These are phyloP conservation scores for Lethenteron camtschaticum DNA, from an alignment of 2,113 vertebrate species.

Conservation along the genomic window DNA sequence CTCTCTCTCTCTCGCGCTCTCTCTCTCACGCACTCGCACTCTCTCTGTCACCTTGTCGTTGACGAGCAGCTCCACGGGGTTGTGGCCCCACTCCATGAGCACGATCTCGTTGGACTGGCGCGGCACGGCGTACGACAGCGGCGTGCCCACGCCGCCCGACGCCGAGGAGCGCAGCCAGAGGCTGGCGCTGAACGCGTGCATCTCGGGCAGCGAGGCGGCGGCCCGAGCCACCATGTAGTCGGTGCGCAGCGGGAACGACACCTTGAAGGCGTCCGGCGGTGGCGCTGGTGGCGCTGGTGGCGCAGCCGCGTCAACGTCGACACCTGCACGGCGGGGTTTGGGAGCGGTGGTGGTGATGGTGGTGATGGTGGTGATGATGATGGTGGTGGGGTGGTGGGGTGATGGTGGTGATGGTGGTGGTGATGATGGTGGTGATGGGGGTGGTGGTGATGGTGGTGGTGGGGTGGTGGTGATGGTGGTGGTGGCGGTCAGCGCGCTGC, in stretches of 20 bases:
- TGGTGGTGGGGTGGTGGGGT: too few relatives aligned
- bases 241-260: slow-evolving; percentile 65
- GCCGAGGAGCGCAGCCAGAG: slow-evolving; percentile 57
- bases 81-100: slow-evolving; percentile 57
- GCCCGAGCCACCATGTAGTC: slow-evolving; percentile 84
- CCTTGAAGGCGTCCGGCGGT: slow-evolving; percentile 45
- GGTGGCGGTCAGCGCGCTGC: too few relatives aligned
- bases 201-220: slow-evolving; percentile 58
- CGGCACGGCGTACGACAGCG: slow-evolving; percentile 73
- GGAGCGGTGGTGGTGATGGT: too few relatives aligned
- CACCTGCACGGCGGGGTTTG: too few relatives aligned
- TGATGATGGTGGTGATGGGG: too few relatives aligned
- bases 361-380: too few relatives aligned
- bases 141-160: slow-evolving; percentile 49
- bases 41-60: slow-evolving; percentile 52
- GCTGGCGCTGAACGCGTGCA: slow-evolving; percentile 72
- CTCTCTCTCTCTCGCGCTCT: too few relatives aligned
- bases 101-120: slow-evolving; percentile 79
- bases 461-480: too few relatives aligned
- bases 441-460: too few relatives aligned
- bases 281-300: too few relatives aligned
- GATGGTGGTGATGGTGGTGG: too few relatives aligned
- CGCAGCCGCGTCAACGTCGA: too few relatives aligned
- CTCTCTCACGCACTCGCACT: not conserved
- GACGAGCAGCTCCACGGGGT: slow-evolving; percentile 79